Evolutionary conservation across 2,888 invertebrate genomes (phyloP), one percentile per base, ranked within the genome.

Genomic region (Micropterix aruncella): DNA sequence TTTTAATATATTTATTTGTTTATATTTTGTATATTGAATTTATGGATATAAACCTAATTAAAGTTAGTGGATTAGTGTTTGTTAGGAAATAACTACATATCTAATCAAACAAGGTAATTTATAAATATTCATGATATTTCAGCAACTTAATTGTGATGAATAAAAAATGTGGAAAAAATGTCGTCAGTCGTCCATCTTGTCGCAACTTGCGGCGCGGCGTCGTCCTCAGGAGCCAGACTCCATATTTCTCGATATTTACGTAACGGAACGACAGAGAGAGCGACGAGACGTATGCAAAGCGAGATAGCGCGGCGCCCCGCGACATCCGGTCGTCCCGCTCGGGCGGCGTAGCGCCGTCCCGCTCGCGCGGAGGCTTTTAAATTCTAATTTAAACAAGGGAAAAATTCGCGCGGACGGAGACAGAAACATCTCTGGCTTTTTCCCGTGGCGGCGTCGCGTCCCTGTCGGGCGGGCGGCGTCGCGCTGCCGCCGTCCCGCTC

Each of bases 391-490:
- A 47, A 15, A 18, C 41, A 5, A 18, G 42, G 38, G 46, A 43
- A 40, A 44, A 42, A 43, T 48, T 37, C 43, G 38, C 43, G 40
- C 40, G 44, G 38, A 19, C 12, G 40, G 27, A 43, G 16, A 43
- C 43, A 40, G 43, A 47, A 27, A 27, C 27, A 44, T 49, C 44
- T 49, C 47, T 46, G 47, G 42, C 46, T 44, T 48, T 49, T 47
- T 49, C 47, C 46, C 49, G 48, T 46, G 43, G 18, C 17, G 43
- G 14, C 19, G 17, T 27, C 44, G 42, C 19, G 27, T 14, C 70
- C 70, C 58, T 62, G 64, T 67, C 57, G 57, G 64, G 58, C 66
- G 66, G 69, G 69, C 67, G 67, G 65, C 68, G 66, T 65, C 63
- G 66, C 65, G 64, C 63, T 68, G 66, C 57, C 63, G 70, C 70